phyloP scores from a whole-genome alignment of 2,797 vertebrate species.

The Tapera naevia region DNA sequence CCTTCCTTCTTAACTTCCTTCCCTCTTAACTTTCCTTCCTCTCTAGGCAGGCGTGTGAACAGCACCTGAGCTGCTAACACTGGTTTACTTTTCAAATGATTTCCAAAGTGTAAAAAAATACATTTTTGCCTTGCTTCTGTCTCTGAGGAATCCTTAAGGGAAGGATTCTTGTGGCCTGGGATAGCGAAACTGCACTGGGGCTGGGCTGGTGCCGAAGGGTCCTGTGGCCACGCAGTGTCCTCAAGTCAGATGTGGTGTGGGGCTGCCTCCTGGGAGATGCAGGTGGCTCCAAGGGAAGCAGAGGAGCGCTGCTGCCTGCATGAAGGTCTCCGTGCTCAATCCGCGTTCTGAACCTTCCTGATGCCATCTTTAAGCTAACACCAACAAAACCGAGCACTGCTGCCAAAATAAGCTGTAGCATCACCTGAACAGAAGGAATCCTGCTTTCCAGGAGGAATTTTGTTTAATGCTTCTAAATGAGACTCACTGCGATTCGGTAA shows the following conservation, averaged over 20 bases:
- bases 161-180: background rate
- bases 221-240: background rate
- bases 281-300: background rate
- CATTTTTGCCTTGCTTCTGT: background rate
- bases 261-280: background rate
- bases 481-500: conserved; percentile 19
- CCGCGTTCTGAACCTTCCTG: background rate
- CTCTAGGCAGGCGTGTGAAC: background rate
- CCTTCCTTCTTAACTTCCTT: background rate
- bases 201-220: background rate
- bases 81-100: background rate
- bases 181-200: background rate
- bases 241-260: background rate
- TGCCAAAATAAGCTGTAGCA: background rate
- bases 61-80: background rate
- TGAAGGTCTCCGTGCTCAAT: background rate
- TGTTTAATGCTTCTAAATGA: background rate
- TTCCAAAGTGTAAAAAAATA: conserved; percentile 29
- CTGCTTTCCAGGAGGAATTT: background rate
- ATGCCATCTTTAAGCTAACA: background rate
- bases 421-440: background rate
- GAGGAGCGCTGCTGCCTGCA: too few relatives aligned
- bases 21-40: background rate
- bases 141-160: background rate
- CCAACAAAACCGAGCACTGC: background rate